Evolutionary conservation across 1,140 invertebrate genomes (phyloP).

Genomic region (Trypoxylus dichotomus): DNA sequence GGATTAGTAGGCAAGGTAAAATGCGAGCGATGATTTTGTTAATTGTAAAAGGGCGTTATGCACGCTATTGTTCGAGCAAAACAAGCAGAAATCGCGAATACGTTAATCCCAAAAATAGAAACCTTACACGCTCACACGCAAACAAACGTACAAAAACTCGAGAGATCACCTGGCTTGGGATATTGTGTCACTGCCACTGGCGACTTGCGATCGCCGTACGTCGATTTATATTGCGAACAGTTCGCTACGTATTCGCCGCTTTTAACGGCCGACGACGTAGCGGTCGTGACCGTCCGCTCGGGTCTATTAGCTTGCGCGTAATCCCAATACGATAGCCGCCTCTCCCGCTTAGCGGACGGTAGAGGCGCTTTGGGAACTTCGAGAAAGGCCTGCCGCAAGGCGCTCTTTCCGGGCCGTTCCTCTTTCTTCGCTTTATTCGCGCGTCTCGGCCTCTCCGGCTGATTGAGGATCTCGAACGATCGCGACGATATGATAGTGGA

Average conservation of each 20-base stretch:
- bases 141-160: not conserved
- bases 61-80: not conserved
- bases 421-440: slow-evolving; percentile 5
- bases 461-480: slow-evolving; percentile 28
- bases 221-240: slow-evolving; percentile 17
- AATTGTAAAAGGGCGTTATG: too few species aligned
- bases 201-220: not conserved
- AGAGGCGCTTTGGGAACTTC: not conserved
- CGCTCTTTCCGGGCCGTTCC: not conserved
- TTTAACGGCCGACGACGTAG: not conserved
- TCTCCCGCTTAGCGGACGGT: not conserved
- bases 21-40: not conserved
- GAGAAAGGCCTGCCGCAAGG: not conserved
- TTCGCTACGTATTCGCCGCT: not conserved
- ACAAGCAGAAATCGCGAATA: too few species aligned
- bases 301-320: slow-evolving; percentile 7
- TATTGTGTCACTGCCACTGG: slow-evolving; percentile 31
- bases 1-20: not conserved
- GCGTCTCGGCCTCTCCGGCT: slow-evolving; percentile 13
- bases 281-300: not conserved
- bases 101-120: slow-evolving; percentile 16
- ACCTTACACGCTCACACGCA: not conserved
- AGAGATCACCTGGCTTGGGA: slow-evolving; percentile 26
- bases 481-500: slow-evolving; percentile 4
- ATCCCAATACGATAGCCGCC: slow-evolving; percentile 18